Evolutionary conservation across 2,888 invertebrate genomes (phyloP).

Genomic region (Masnerella sp.): DNA sequence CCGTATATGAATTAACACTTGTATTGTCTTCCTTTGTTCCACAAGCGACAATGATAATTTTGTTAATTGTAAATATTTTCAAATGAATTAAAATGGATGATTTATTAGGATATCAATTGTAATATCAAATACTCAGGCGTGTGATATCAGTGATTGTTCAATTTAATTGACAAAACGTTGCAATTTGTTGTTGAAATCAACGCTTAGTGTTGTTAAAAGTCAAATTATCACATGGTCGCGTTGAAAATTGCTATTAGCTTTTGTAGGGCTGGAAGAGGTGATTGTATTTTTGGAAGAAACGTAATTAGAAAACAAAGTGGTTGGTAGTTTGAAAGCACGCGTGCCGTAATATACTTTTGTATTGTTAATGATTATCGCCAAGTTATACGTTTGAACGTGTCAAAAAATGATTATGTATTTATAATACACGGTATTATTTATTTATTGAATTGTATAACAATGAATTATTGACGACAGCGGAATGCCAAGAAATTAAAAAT

Average conservation of each 20-base stretch:
- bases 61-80: no score
- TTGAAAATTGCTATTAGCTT: constrained; percentile 18
- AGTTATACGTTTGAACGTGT: constrained; percentile 13
- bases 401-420: constrained; percentile 32
- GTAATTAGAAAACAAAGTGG: constrained; percentile 9
- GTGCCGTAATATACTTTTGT: constrained; percentile 36
- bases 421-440: constrained; percentile 37
- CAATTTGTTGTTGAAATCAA: background rate
- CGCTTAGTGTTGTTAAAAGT: background rate
- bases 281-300: constrained; percentile 10
- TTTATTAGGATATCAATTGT: no score
- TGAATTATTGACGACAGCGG: constrained; percentile 11
- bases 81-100: no score
- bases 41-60: no score
- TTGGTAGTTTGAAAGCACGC: constrained; percentile 17
- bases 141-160: no score
- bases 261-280: constrained; percentile 5
- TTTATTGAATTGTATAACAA: constrained; percentile 36
- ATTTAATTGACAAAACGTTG: background rate
- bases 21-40: no score
- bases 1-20: no score
- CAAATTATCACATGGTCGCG: constrained; percentile 1
- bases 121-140: no score
- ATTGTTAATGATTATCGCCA: constrained; percentile 21
- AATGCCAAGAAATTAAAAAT: constrained; percentile 23